Evolutionary conservation across 2,888 invertebrate genomes (phyloP), one percentile per base, ranked within the genome.

Genomic region (Euproctis similis): DNA sequence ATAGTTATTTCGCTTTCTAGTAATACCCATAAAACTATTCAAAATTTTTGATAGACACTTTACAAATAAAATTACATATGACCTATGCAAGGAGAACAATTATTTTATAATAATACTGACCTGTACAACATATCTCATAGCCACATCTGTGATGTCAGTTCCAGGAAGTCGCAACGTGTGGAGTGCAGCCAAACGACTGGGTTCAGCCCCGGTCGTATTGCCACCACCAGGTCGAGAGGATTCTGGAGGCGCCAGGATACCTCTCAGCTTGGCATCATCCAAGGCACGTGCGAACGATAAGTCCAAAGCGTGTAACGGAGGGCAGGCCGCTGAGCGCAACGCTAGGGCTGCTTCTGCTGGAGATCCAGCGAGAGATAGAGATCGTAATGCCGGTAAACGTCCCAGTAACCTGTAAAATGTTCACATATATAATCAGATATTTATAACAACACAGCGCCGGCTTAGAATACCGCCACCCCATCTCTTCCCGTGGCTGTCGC

Each of bases 111-210:
- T 14, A 4, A 6, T 4, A 14, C 14, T 14, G 6, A 81, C 82
- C 77, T 84, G 82, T 8, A 84, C 81, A 12, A 82, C 74, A 31
- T 80, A 85, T 59, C 85, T 50, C 70, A 95, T 85, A 0, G 94
- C 90, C n/a, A 94, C 91, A 65, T 97, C 97, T 0, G 95, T 93
- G 39, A 97, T 89, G 53, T 96, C 95, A 0, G 95, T 95, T 7
- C 96, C 96, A 12, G 94, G 92, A 28, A 97, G 78, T 39, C 90
- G 88, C 9, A 97, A 80, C 30, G 88, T 89, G 40, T 89, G 88
- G 14, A 97, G 75, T 45, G 93, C 91, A 21, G 94, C 89, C 19
- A 97, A 86, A 2, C 82, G 47, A 2, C 69, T 68, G 0, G 82
- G 82, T 34, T 82, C 82, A 1, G 76, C 71, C n/a, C 81, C 78